Evolutionary conservation across 64 coral and sea anemone genomes (phyloP), one percentile per base, ranked within the genome.

Genomic region (Montipora efflorescens): DNA sequence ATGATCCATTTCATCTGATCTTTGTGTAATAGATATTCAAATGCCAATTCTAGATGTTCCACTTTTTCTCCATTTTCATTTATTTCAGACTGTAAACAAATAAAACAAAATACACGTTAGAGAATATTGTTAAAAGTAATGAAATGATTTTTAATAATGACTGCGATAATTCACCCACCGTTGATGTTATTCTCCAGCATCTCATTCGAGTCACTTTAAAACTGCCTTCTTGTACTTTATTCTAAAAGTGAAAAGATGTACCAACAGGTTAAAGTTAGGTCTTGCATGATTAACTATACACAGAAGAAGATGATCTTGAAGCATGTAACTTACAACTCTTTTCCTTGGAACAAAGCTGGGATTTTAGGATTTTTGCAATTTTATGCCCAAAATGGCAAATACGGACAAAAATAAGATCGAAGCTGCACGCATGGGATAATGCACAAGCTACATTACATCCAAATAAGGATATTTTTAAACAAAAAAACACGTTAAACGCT

Each of bases 191-290:
- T 90, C 95, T 96, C 98, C 98, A 99, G 51, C 98, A 99, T 48
- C 95, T 96, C 83, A 99, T 99, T 64, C 98, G 84, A 0, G 98
- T 94, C 28, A 99, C 98, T 88, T 99, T 99, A 66, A 99, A 99
- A 36, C 95, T 94, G 16, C 98, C 98, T 74, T 99, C 98, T 79
- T 99, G 95, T n/a, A 89, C 45, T 81, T 96, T 94, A 15, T 93
- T 75, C 91, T 99, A 28, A 20, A 55, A 87, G 47, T 4, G 51
- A 68, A 77, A 64, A 89, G 48, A 70, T 75, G 53, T 48, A 7
- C 19, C 13, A 14, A 57, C 11, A 77, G 28, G 13, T 21, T 22
- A 13, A 16, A 19, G 48, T 15, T 20, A 47, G 67, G 7, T 57
- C 53, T 36, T 36, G 36, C 36, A 36, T 36, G 36, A 36, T 36